These are phyloP conservation scores for Strongylocentrotus purpuratus DNA, from an alignment of 35 echinoderm and acorn worm genomes.

Conservation along the genomic window DNA sequence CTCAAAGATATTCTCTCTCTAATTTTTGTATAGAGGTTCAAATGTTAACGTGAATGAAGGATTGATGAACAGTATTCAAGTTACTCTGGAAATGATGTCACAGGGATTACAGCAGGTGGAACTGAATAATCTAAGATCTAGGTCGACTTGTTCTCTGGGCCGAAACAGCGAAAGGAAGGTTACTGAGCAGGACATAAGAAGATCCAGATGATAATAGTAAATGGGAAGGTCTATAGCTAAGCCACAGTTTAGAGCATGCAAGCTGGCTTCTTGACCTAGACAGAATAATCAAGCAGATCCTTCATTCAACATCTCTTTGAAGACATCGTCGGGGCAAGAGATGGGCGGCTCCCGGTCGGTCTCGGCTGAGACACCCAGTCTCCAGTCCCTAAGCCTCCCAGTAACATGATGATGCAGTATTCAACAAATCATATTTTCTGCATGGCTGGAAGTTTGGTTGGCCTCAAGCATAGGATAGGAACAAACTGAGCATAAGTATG, in stretches of 20 bases:
- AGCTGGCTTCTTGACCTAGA: neutral
- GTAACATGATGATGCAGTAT: conserved; percentile 2
- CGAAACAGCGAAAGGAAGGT: conserved; percentile 1
- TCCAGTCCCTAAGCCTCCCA: neutral
- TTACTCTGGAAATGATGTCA: neutral
- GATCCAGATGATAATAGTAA: neutral
- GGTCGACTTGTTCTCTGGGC: neutral
- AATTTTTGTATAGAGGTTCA: no score
- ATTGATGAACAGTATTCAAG: neutral
- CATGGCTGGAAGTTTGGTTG: neutral
- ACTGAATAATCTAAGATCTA: neutral
- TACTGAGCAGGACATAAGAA: neutral
- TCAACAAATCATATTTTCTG: conserved; percentile 13
- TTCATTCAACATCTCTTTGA: conserved; percentile 18
- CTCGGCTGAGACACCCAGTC: neutral
- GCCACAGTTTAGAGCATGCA: neutral
- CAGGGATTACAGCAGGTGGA: neutral
- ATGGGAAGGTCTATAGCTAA: neutral
- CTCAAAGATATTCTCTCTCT: no score
- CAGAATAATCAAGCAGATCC: neutral
- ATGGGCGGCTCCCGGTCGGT: neutral
- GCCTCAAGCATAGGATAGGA: neutral
- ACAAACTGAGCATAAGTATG: neutral
- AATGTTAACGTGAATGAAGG: neutral
- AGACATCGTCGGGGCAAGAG: neutral